Conservation (phyloP, 2,113 vertebrate genomes). For the Cyanocitta stelleri region DNA sequence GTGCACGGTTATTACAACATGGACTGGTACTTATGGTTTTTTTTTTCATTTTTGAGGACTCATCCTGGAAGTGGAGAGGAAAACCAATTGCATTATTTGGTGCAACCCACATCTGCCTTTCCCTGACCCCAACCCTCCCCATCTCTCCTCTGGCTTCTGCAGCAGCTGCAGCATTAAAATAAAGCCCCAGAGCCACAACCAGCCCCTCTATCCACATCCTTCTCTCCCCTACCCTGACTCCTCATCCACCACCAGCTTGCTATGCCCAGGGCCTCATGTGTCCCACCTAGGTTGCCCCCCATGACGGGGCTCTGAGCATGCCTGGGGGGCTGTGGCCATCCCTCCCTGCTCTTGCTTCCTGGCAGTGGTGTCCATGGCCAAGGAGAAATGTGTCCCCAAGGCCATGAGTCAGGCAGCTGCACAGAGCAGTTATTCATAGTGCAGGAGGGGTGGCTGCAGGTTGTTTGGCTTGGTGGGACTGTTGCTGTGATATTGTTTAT, state of each 20-base stretch:
- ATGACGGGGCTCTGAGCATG: background rate
- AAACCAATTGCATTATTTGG: background rate
- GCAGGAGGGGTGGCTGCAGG: slow-evolving; percentile 41
- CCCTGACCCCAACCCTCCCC: background rate
- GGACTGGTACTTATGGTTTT: background rate
- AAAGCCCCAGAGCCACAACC: background rate
- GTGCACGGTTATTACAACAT: background rate
- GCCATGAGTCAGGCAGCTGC: background rate
- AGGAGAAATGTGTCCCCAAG: background rate
- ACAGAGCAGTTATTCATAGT: slow-evolving; percentile 24
- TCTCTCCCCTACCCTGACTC: background rate
- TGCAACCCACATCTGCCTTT: background rate
- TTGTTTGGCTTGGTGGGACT: slow-evolving; percentile 23
- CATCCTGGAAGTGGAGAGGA: background rate
- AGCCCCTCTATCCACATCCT: background rate
- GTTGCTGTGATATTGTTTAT: slow-evolving; percentile 35
- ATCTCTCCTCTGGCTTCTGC: background rate
- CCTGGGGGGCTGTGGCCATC: background rate
- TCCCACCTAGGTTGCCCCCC: background rate
- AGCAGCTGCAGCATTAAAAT: background rate
- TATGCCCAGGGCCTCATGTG: background rate
- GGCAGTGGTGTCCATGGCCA: background rate
- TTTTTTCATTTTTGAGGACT: background rate
- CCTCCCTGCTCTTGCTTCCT: background rate
- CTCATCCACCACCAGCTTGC: background rate